Percentiles rank a stretch among this genome's conserved stretches.
These are phyloP conservation scores for Zapornia atra DNA, from an alignment of 2,113 vertebrate genomes.

Conservation along the genomic window DNA sequence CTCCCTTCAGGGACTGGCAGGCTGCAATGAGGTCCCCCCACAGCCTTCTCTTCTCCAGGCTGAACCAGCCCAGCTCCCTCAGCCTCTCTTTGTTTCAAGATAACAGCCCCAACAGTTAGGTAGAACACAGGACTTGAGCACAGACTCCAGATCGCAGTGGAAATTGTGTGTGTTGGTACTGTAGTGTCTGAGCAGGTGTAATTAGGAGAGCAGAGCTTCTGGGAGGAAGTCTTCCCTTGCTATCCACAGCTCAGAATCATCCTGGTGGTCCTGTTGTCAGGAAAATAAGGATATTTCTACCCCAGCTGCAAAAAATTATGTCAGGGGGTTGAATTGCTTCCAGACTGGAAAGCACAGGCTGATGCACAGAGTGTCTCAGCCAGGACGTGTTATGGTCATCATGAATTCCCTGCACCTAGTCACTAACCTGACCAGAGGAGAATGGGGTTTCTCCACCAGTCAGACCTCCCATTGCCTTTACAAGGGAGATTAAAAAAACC, in stretches of 20 bases:
- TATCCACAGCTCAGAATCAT: fast-evolving
- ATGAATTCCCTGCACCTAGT: neutral
- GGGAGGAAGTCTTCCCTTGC: neutral
- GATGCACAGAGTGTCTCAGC: neutral
- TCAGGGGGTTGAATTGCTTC: neutral
- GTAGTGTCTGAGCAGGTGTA: neutral
- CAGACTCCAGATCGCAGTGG: fast-evolving
- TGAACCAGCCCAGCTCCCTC: too few relatives aligned
- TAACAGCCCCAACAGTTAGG: fast-evolving
- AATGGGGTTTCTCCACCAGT: neutral
- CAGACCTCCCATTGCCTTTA: neutral
- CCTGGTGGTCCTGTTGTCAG: neutral
- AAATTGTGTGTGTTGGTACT: neutral
- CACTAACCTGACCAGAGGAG: neutral
- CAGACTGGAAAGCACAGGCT: neutral
- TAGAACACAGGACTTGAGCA: neutral
- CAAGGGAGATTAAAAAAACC: neutral
- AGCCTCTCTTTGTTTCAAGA: neutral
- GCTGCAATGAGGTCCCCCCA: too few relatives aligned
- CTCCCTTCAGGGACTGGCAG: too few relatives aligned
- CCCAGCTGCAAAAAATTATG: neutral
- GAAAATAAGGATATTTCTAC: neutral
- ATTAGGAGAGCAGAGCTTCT: neutral
- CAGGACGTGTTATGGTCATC: neutral
- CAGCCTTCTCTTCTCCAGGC: too few relatives aligned